phyloP scores from a whole-genome alignment of 2,113 vertebrate species.

The Campylomormyrus tamandua region DNA sequence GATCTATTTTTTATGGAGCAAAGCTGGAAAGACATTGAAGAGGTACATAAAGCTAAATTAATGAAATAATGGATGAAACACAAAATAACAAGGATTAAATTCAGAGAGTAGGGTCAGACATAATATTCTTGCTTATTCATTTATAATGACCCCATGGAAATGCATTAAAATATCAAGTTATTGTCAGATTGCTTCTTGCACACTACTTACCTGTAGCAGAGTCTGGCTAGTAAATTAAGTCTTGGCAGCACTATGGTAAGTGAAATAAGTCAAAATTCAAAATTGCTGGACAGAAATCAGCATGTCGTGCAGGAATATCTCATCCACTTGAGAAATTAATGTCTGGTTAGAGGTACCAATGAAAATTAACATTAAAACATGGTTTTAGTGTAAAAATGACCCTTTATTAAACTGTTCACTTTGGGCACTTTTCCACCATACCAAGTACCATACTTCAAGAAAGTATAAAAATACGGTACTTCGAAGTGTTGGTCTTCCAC shows the following conservation, averaged over 20 bases:
- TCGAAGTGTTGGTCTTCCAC: background rate
- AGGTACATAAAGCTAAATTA: background rate
- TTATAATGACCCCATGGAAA: background rate
- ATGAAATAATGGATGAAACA: background rate
- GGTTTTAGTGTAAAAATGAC: background rate
- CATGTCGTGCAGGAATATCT: background rate
- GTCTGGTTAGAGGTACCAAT: background rate
- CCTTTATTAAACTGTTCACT: background rate
- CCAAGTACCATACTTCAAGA: background rate
- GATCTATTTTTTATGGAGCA: background rate
- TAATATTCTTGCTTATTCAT: too few relatives aligned
- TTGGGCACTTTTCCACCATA: background rate
- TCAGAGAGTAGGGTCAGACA: background rate
- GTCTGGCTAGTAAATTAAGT: background rate
- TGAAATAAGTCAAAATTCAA: background rate
- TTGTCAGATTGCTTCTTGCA: background rate
- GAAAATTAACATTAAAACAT: background rate
- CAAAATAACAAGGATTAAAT: background rate
- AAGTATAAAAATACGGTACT: background rate
- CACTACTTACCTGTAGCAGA: background rate
- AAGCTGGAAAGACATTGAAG: background rate
- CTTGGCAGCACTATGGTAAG: background rate
- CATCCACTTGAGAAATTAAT: background rate
- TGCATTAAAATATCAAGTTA: background rate
- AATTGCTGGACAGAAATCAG: background rate